These are phyloP conservation scores for Peribatodes rhomboidaria DNA, from an alignment of 2,888 invertebrate species.

Conservation along the genomic window DNA sequence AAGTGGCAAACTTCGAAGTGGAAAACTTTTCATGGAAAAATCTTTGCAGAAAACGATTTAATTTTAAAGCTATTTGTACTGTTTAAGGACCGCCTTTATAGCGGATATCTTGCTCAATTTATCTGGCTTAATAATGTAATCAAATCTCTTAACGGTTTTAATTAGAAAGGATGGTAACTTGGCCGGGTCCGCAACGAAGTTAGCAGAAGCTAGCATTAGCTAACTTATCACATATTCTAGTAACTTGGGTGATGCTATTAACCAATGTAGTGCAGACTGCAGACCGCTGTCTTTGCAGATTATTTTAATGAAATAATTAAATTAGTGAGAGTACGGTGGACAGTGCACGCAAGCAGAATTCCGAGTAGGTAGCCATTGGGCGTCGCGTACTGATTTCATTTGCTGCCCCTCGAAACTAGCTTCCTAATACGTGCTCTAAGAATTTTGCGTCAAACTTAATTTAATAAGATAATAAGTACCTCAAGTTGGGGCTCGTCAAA, in stretches of 20 bases:
- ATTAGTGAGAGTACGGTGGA: slow-evolving; percentile 72
- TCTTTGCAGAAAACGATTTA: slow-evolving; percentile 83
- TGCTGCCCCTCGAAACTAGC: slow-evolving; percentile 52
- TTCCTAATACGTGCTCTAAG: slow-evolving; percentile 48
- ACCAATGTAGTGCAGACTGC: slow-evolving; percentile 63
- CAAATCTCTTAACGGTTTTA: slow-evolving; percentile 48
- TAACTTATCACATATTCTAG: slow-evolving; percentile 50
- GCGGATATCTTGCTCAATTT: slow-evolving; percentile 62
- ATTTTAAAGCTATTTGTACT: slow-evolving; percentile 83
- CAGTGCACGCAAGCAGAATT: slow-evolving; percentile 72
- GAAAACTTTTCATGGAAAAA: slow-evolving; percentile 85
- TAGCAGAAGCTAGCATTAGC: slow-evolving; percentile 47
- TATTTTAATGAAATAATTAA: slow-evolving; percentile 81
- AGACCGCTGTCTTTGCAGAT: slow-evolving; percentile 68
- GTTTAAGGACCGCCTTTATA: slow-evolving; percentile 67
- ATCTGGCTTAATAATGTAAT: slow-evolving; percentile 54
- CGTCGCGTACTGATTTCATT: slow-evolving; percentile 68
- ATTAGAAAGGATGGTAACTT: slow-evolving; percentile 40
- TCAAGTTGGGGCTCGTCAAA: slow-evolving; percentile 48
- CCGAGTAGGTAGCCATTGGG: slow-evolving; percentile 62
- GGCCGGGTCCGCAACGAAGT: slow-evolving; percentile 26
- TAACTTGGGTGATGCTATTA: slow-evolving; percentile 63
- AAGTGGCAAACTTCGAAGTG: slow-evolving; percentile 86
- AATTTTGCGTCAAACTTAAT: slow-evolving; percentile 26
- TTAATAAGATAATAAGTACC: slow-evolving; percentile 29